Base-by-base conservation (phyloP, 2,888 invertebrate species). In the Dendrolimus houi region DNA sequence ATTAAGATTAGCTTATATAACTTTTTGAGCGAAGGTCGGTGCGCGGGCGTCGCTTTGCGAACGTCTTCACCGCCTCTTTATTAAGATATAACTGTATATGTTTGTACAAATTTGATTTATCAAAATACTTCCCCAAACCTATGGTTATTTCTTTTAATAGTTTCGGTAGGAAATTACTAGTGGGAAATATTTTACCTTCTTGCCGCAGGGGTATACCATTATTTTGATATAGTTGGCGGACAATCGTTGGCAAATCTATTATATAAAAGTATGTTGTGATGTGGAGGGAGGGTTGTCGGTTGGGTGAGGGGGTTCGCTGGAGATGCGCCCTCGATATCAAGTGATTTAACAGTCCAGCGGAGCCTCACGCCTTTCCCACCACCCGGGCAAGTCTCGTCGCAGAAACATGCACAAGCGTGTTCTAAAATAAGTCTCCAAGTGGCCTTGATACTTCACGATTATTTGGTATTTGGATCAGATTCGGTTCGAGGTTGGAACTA, bases 371-470 rank as follows among this genome's bases (percentile, higher is more conserved):
- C 60, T 57, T 60, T 58, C 59, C 58, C 63, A 55, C 60, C 61
- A 66, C 69, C 71, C 72, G 70, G 73, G 78, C 71, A 70, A 72
- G 79, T 77, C 76, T 78, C 82, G 84, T 83, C 87, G 85, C 85
- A 79, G 70, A 56, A 73, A 79, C 78, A 77, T 77, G 81, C 75
- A 80, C 76, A 76, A 71, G 76, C 79, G 77, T 79, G 79, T 81
- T 81, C 78, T 77, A 83, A 75, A 79, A 80, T 87, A 87, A 88
- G 88, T 88, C 87, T 87, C 84, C 82, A 87, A 87, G 89, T 90
- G 89, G 89, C 89, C 89, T 90, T 89, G 88, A 87, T 87, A 88
- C 87, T 89, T 87, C 85, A 81, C 79, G 85, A 82, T 86, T 85
- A 75, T 87, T 87, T 87, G 83, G 81, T 81, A 80, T 85, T 75